These are phyloP conservation scores for Eueremaeus valkanovi DNA, from an alignment of 2,888 invertebrate genomes.

Conservation along the genomic window DNA sequence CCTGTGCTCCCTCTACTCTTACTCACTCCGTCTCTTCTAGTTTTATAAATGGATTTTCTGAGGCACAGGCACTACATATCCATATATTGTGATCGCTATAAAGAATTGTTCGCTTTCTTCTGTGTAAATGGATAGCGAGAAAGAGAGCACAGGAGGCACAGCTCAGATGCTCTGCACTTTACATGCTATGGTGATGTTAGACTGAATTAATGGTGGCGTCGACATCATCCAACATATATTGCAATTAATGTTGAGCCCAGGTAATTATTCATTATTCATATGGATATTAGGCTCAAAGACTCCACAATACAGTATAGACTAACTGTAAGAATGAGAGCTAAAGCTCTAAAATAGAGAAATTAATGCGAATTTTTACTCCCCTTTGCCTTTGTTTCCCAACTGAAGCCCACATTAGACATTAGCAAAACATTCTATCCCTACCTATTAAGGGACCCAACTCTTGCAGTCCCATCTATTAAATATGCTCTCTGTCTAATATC, in stretches of 20 bases:
- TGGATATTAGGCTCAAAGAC: too few species aligned
- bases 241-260: conserved; percentile 16
- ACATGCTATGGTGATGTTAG: conserved; percentile 9
- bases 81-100: not conserved
- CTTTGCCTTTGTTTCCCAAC: not conserved
- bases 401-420: not conserved
- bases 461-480: too few species aligned
- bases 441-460: too few species aligned
- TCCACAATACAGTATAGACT: too few species aligned
- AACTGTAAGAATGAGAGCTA: not conserved
- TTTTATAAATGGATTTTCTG: not conserved
- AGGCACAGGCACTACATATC: not conserved
- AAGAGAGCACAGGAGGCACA: not conserved
- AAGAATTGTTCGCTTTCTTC: not conserved
- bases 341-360: not conserved
- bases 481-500: too few species aligned
- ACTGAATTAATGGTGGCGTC: conserved; percentile 4
- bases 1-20: not conserved
- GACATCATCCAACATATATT: conserved; percentile 7
- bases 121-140: not conserved
- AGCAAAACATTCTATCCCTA: too few species aligned
- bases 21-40: not conserved
- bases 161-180: not conserved
- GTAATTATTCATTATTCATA: conserved; percentile 30
- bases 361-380: not conserved